phyloP scores from a whole-genome alignment of 2,888 invertebrate species.

The Acrobasis suavella region DNA sequence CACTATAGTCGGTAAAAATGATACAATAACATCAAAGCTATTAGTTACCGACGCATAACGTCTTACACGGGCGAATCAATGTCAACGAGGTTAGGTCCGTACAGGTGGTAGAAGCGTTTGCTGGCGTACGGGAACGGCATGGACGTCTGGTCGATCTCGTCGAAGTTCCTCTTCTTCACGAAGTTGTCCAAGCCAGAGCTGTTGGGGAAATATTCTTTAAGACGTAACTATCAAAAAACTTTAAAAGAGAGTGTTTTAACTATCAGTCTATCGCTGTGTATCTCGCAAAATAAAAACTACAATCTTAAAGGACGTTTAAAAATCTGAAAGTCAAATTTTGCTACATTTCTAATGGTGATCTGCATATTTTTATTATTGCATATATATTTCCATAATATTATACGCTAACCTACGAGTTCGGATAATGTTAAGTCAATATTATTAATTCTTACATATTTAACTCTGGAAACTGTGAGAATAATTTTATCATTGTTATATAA shows the following conservation, averaged over 20 bases:
- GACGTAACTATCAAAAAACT: neutral
- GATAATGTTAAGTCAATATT: constrained; percentile 1
- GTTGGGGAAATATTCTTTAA: constrained; percentile 17
- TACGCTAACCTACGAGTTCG: neutral
- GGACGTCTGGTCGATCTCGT: constrained; percentile 84
- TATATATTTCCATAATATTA: neutral
- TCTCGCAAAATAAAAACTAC: too few relatives aligned
- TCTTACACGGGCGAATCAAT: constrained; percentile 59
- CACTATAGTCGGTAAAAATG: neutral
- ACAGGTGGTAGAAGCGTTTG: constrained; percentile 82
- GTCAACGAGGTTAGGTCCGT: constrained; percentile 72
- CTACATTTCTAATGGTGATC: neutral
- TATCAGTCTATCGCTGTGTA: too few relatives aligned
- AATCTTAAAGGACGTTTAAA: too few relatives aligned
- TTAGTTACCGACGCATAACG: constrained; percentile 28
- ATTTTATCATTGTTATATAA: constrained; percentile 14
- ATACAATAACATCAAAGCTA: neutral
- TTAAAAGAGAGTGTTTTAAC: too few relatives aligned
- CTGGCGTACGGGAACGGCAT: constrained; percentile 70
- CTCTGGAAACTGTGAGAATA: constrained; percentile 4
- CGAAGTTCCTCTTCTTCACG: constrained; percentile 82
- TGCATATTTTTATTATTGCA: neutral
- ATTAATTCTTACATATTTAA: neutral
- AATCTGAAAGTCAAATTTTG: too few relatives aligned
- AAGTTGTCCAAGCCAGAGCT: constrained; percentile 79